phyloP scores from a whole-genome alignment of 2,797 vertebrate species.

The Dryobates pubescens region DNA sequence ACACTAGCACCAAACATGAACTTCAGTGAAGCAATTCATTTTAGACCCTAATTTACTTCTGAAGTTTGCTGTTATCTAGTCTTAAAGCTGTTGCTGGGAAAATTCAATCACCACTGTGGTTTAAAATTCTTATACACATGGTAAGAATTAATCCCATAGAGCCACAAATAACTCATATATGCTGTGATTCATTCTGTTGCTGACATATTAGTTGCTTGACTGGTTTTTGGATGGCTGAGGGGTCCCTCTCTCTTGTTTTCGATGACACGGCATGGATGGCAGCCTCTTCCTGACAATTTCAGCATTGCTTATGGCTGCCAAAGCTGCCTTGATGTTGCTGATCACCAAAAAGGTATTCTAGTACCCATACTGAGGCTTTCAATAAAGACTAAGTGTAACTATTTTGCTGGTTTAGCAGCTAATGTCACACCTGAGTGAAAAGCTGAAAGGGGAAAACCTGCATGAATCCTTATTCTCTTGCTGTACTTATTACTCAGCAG shows the following conservation, averaged over 20 bases:
- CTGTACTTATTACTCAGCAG: background rate
- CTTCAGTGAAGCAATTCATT: background rate
- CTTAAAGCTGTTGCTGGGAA: background rate
- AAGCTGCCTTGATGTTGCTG: background rate
- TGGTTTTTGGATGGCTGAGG: background rate
- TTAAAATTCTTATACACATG: background rate
- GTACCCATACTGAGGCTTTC: background rate
- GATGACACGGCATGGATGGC: background rate
- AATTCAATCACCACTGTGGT: background rate
- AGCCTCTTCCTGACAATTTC: background rate
- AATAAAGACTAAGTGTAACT: background rate
- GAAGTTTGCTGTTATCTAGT: background rate
- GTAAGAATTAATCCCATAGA: background rate
- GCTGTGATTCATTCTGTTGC: background rate
- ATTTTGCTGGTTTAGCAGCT: background rate
- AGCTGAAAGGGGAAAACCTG: background rate
- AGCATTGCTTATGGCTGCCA: background rate
- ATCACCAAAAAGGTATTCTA: background rate
- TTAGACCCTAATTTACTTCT: background rate
- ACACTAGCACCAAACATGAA: background rate
- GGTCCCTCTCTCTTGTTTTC: background rate
- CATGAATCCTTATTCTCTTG: background rate
- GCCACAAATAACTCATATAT: background rate
- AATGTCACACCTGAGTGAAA: background rate
- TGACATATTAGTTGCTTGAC: background rate